Base-by-base conservation (phyloP, 2,113 vertebrate species). In the Leucosticte australis region DNA sequence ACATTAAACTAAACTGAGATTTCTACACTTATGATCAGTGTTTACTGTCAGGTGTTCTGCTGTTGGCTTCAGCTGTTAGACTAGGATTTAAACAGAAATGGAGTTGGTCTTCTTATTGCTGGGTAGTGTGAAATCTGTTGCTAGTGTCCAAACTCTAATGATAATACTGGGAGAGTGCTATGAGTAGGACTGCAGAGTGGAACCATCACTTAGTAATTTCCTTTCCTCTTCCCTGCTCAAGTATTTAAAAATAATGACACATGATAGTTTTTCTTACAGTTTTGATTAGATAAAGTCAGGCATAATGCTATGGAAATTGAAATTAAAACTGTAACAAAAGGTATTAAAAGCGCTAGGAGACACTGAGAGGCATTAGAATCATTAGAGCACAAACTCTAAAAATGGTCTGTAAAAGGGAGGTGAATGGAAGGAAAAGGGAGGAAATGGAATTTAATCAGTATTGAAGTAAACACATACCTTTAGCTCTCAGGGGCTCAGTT, bases 11-110 rank as follows among this genome's bases (percentile, higher is more conserved):
- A 60, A 78, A 50, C 7, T 41, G 21, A 50, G 13, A 35, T 39
- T 46, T 56, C 33, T 69, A 2, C 9, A 7, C 4, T 56, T 73
- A 21, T 0, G 14, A 21, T 46, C 10, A n/a, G 10, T 22, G 27
- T 69, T 73, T 22, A 11, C 35, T 69, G 47, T 33, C 21, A 15
- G 8, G 6, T 62, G 6, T 59, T 73, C 49, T 77, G 55, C 52
- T 77, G 3, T 30, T 57, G 62, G 7, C 65, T 94, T 88, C 70
- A 41, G 16, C 37, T 90, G 24, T 50, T 90, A 52, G 14, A 22
- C 42, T 83, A 62, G 23, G 26, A 28, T 59, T 56, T 75, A 37
- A 62, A 47, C 16, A 37, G 28, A 16, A 52, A 13, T 13, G 2
- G 24, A 44, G 11, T 69, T 81, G 50, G 8, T 82, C n/a, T 82